Evolutionary conservation across 2,797 vertebrate species (phyloP), one percentile per base, ranked within the genome.

Genomic region (Lagorchestes hirsutus): DNA sequence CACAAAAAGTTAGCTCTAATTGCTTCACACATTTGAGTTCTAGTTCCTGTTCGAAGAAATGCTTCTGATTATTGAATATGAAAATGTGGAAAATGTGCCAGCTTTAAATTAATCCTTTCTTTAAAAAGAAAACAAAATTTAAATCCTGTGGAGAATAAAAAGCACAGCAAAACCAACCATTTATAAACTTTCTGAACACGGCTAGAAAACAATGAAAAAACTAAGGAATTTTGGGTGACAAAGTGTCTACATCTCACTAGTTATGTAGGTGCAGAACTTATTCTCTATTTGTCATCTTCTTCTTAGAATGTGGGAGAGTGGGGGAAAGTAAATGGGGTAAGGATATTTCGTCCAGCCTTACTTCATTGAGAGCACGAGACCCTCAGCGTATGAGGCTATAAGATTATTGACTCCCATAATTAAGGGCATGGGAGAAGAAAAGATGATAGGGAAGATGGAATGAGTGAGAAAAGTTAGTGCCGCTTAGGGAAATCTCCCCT

Each of bases 41-140:
- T 87, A 50, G 93, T 24, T 1, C 46, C 40, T 90, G 93, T 95
- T 93, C 58, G 46, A 95, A 62, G 0, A 91, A 74, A 50, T 58
- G 46, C 96, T 98, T 91, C 62, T 96, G 59, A 92, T 59, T 91
- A 91, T 92, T 27, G 74, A 87, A 87, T 87, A 87, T 59, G 93
- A 95, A 97, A 96, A 58, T 91, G 24, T 91, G 92, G 34, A 94
- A 92, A 92, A 29, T 95, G 55, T 95, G 97, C 59, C 1, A 91
- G n/a, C 93, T 97, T 50, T 90, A 55, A 92, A 67, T 92, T 28
- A 29, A 40, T 95, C 52, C 24, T 91, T 96, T 40, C 90, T 94
- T 97, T 94, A 50, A 93, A 94, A 95, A 91, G 31, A 94, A 92
- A 92, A 10, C 8, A 34, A 0, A 93, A 93, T 58, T 93, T 97